A percentile compares a stretch with the other conserved stretches of the same genome.
Evolutionary conservation across 1,140 invertebrate genomes (phyloP).

Genomic region (Neoseiulus cucumeris): DNA sequence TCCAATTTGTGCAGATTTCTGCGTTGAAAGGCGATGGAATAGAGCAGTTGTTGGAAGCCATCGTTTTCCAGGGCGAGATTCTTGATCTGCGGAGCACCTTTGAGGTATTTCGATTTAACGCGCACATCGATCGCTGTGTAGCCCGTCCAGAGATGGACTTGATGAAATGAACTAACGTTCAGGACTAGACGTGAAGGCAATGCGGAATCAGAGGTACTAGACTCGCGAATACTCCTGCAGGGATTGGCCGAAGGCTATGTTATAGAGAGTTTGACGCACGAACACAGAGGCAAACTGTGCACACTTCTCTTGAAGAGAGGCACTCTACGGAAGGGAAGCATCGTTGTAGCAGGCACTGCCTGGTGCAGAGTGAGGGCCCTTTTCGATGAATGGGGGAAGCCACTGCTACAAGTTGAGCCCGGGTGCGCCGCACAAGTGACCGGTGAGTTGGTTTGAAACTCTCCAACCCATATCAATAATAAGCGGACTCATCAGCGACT

Average conservation of each 20-base stretch:
- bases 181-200: too few species aligned
- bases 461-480: too few species aligned
- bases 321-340: slow-evolving; percentile 53
- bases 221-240: slow-evolving; percentile 42
- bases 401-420: slow-evolving; percentile 46
- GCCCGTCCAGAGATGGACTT: too few species aligned
- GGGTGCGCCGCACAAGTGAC: slow-evolving; percentile 60
- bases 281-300: slow-evolving; percentile 53
- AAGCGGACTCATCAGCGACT: too few species aligned
- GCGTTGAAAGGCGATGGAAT: slow-evolving; percentile 40
- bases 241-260: slow-evolving; percentile 72
- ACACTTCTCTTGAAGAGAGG: slow-evolving; percentile 75
- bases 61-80: slow-evolving; percentile 60
- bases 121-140: too few species aligned
- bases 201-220: too few species aligned
- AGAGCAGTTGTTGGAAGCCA: slow-evolving; percentile 44
- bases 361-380: slow-evolving; percentile 66
- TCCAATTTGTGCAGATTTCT: slow-evolving; percentile 75
- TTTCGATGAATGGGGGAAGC: slow-evolving; percentile 51
- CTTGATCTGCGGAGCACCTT: slow-evolving; percentile 47
- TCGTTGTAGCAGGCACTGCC: slow-evolving; percentile 58
- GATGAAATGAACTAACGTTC: too few species aligned
- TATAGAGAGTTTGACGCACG: slow-evolving; percentile 61
- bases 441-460: neutral
- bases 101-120: neutral